These are phyloP conservation scores for Galaxias olidus DNA, from an alignment of 2,797 vertebrate genomes.

Conservation along the genomic window DNA sequence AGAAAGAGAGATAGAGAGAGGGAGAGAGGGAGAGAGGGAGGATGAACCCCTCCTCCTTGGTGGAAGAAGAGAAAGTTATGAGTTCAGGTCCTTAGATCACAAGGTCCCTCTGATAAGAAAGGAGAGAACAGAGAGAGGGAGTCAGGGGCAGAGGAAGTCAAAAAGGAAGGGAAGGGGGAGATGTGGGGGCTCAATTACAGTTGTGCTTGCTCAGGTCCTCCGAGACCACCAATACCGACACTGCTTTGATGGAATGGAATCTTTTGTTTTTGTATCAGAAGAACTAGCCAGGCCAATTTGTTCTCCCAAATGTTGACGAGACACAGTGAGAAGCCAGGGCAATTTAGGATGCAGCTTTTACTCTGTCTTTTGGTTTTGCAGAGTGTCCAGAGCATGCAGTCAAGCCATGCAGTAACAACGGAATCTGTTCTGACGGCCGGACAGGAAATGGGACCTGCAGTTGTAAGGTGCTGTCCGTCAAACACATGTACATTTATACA, in stretches of 20 bases:
- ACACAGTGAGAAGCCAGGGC: too few species aligned
- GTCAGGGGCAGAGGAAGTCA: conserved; percentile 29
- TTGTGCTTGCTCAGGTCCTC: conserved; percentile 21
- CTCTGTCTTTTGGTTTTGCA: conserved; percentile 51
- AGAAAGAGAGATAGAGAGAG: neutral
- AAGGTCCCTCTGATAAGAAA: neutral
- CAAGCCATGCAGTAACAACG: conserved; percentile 77
- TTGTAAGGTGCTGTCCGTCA: conserved; percentile 77
- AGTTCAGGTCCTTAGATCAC: neutral
- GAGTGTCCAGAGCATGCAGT: conserved; percentile 84
- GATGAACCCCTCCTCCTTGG: too few species aligned
- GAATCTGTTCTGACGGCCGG: conserved; percentile 82
- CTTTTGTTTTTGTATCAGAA: too few species aligned
- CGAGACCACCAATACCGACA: too few species aligned
- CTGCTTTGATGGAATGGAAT: too few species aligned
- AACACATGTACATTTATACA: neutral
- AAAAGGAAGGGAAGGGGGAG: conserved; percentile 5
- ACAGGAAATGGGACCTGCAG: conserved; percentile 84
- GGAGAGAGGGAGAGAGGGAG: neutral
- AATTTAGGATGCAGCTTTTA: neutral
- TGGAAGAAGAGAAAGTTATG: neutral
- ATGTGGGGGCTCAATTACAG: conserved; percentile 14
- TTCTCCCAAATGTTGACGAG: too few species aligned
- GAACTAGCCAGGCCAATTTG: too few species aligned
- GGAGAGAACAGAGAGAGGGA: conserved; percentile 15